Evolutionary conservation across 2,113 vertebrate genomes (phyloP).

Genomic region (Caranx ignobilis): DNA sequence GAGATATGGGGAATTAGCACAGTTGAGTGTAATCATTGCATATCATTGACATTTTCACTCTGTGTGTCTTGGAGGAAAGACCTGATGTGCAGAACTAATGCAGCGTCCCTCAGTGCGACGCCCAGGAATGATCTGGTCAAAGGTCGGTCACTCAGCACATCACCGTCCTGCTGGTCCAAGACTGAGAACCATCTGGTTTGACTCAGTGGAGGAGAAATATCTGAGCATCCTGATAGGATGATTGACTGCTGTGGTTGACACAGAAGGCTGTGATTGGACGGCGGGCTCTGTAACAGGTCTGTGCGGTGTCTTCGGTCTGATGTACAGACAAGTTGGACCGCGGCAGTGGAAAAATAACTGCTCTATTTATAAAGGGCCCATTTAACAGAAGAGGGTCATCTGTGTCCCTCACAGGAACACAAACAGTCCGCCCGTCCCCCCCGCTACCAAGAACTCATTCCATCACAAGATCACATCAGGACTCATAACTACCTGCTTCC

Average conservation of each 20-base stretch:
- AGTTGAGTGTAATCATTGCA: background rate
- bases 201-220: background rate
- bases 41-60: background rate
- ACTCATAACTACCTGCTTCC: background rate
- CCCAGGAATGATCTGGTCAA: background rate
- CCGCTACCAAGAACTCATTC: background rate
- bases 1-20: too few relatives aligned
- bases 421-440: background rate
- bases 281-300: slow-evolving; percentile 14
- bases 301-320: slow-evolving; percentile 18
- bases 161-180: background rate
- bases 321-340: slow-evolving; percentile 48
- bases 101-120: background rate
- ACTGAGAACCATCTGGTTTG: background rate
- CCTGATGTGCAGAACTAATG: background rate
- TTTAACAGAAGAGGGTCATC: slow-evolving; percentile 70
- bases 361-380: slow-evolving; percentile 79
- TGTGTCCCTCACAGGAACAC: slow-evolving; percentile 40
- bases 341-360: slow-evolving; percentile 73
- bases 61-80: background rate
- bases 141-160: slow-evolving; percentile 17
- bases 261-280: slow-evolving; percentile 17
- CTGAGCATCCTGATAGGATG: slow-evolving; percentile 30
- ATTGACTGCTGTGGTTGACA: slow-evolving; percentile 27
- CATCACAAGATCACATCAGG: slow-evolving; percentile 8